These are phyloP conservation scores for Pygoscelis adeliae DNA, from an alignment of 2,113 vertebrate genomes.

Conservation along the genomic window DNA sequence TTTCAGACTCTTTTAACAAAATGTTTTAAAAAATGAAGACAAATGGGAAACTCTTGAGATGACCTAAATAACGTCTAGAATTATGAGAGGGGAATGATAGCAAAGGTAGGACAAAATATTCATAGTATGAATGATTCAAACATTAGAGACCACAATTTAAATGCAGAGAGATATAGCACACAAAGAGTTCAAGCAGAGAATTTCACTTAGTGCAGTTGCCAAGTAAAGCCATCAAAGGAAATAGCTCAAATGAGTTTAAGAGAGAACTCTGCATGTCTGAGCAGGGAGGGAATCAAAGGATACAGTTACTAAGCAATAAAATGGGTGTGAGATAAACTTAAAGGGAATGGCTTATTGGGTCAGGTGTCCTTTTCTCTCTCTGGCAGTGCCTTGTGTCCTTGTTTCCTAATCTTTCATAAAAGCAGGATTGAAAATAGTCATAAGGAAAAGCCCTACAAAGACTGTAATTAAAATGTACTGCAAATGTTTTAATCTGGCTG, in stretches of 20 bases:
- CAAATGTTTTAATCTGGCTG: slow-evolving; percentile 47
- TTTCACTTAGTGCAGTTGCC: slow-evolving; percentile 13
- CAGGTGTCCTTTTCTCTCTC: slow-evolving; percentile 19
- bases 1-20: background rate
- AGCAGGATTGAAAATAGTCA: slow-evolving; percentile 8
- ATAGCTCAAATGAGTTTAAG: slow-evolving; percentile 3
- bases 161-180: background rate
- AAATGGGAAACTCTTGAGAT: background rate
- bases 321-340: slow-evolving; percentile 37
- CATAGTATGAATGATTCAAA: background rate
- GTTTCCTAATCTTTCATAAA: slow-evolving; percentile 26
- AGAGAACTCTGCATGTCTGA: background rate
- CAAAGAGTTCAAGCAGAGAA: background rate
- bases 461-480: slow-evolving; percentile 28
- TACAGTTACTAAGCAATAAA: slow-evolving; percentile 46
- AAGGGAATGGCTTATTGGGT: slow-evolving; percentile 33
- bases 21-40: background rate
- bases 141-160: slow-evolving; percentile 3
- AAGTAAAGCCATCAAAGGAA: slow-evolving; percentile 29
- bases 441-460: background rate
- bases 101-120: background rate
- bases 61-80: background rate
- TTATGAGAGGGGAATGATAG: background rate
- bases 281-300: slow-evolving; percentile 6
- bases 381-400: background rate